Percentiles rank a stretch among this genome's conserved stretches.
These are phyloP conservation scores for Gavialis gangeticus DNA, from an alignment of 2,113 vertebrate species.

Conservation along the genomic window DNA sequence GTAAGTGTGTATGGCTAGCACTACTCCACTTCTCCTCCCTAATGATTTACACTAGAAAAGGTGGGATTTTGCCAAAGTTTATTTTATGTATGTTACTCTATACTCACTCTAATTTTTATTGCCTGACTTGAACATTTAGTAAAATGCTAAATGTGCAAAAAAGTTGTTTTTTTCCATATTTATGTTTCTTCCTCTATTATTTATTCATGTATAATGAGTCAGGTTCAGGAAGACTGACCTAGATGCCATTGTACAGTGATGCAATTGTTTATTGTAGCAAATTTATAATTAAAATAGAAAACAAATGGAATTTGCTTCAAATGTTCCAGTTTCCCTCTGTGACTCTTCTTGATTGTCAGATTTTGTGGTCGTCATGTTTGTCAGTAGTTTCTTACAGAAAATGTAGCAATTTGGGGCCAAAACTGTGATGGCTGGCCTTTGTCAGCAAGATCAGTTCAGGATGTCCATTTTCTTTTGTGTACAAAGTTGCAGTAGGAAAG, in stretches of 20 bases:
- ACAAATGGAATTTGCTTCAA: background rate
- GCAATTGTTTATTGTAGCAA: background rate
- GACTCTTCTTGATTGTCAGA: background rate
- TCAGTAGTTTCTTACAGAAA: background rate
- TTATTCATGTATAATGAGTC: background rate
- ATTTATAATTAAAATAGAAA: background rate
- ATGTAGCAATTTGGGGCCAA: background rate
- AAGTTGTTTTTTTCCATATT: background rate
- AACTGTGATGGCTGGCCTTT: background rate
- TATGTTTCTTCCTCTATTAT: background rate
- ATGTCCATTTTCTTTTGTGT: background rate
- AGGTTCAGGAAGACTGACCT: background rate
- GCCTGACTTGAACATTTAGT: background rate
- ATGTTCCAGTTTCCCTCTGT: background rate
- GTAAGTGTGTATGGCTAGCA: background rate
- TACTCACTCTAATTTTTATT: background rate
- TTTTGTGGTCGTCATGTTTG: conserved; percentile 6
- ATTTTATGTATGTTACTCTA: background rate
- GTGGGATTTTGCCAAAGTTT: background rate
- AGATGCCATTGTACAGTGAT: background rate
- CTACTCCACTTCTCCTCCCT: background rate
- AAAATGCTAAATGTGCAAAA: background rate
- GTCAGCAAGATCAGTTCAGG: background rate
- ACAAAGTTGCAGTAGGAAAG: background rate
- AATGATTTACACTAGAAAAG: background rate